Base-by-base conservation (phyloP, 1,140 invertebrate species). In the Drosophila ficusphila region DNA sequence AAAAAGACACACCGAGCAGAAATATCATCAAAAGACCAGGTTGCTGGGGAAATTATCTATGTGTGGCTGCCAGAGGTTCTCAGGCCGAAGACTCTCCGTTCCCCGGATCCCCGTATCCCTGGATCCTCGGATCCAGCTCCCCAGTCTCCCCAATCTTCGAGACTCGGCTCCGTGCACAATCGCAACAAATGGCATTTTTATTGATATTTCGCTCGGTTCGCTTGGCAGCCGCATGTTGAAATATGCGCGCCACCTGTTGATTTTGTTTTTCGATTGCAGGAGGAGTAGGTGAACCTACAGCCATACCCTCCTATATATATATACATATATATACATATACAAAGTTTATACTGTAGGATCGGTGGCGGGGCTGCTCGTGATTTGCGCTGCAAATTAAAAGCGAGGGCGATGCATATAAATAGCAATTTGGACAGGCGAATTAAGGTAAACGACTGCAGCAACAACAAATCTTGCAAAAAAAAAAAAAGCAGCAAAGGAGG, bases 181-280 rank as follows among this genome's bases (percentile, higher is more conserved):
- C 81, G 67, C 72, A 82, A 82, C 82, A 86, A 86, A 86, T 86
- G 82, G 82, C 82, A 86, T 86, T 86, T 86, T 86, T 86, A 86
- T 86, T 86, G 82, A 86, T 86, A 86, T 89, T 86, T 86, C 82
- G 82, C 46, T 88, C 77, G 76, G 57, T 69, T 79, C 52, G 71
- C 60, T 60, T 60, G 79, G 65, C 65, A 81, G 82, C 77, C 62
- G 75, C 73, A 86, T 88, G 82, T 88, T 86, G 76, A 88, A 86
- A 86, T 86, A 86, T 86, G 82, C 60, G 82, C 82, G 81, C 82
- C 81, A 86, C 81, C 81, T 86, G 81, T 86, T 86, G 81, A 86
- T 86, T 88, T 69, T 81, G 81, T 85, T 85, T 86, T 72, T 58
- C 60, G 81, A 85, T 85, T 85, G 60, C 60, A 19, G 39, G 56